Base-by-base conservation (phyloP, 2,113 vertebrate species). In the Felis catus region DNA sequence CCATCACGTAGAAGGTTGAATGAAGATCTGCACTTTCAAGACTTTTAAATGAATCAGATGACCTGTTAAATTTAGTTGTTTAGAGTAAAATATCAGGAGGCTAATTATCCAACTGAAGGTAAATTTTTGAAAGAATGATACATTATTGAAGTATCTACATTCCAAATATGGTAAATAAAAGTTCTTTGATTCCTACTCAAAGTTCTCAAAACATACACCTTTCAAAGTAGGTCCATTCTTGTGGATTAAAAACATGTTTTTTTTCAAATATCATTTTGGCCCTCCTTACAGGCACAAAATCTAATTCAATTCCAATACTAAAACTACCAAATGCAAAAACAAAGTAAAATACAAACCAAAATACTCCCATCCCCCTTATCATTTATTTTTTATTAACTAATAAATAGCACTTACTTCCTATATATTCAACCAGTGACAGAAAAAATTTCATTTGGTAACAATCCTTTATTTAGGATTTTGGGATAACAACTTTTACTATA, bases 1-100 rank as follows among this genome's bases (percentile, higher is more conserved):
- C 66, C 53, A 58, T 53, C 16, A 80, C 21, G 48, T 93, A n/a
- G 31, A 92, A 89, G 58, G 73, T 7, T 80, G 36, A 97, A 68
- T 16, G 41, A 93, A 95, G 93, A 89, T 68, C 55, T 80, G 63
- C 76, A 45, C 61, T 85, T 86, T 66, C 36, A 89, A 96, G 48
- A 29, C 33, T 86, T 27, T 84, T 84, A 94, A 89, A 89, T 96
- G 82, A 94, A 70, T 41, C n/a, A 96, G 33, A 94, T 84, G 19
- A 27, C 65, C 55, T 84, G 33, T 79, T 91, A 91, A 94, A 80
- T 61, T 53, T 61, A 76, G 27, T n/a, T 73, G 6, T 80, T 89
- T 94, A 53, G n/a, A 66, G 23, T 87, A 95, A 97, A 94, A 82
- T 87, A 86, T 68, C 27, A 4, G 63, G 18, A 94, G 29, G 31